Percentiles rank a stretch among this genome's conserved stretches.
Conservation (phyloP, 37 sponge, comb jelly and placozoan genomes). For the Amphimedon queenslandica region DNA sequence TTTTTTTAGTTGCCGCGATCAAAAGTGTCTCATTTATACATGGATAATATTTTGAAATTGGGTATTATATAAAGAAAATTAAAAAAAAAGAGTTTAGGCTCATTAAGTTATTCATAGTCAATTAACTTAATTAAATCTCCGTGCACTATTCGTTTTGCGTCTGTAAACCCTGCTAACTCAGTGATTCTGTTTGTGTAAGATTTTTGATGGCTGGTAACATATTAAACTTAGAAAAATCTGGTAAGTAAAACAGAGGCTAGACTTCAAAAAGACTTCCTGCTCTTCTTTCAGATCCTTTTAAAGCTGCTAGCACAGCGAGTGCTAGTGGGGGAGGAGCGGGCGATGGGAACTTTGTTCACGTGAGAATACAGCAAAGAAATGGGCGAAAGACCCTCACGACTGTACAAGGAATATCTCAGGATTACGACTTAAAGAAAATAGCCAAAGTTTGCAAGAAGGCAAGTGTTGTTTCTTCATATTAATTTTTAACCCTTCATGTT, state of each 20-base stretch:
- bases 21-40: too few relatives aligned
- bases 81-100: too few relatives aligned
- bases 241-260: background rate
- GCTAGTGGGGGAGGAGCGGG: slow-evolving; percentile 39
- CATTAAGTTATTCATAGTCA: too few relatives aligned
- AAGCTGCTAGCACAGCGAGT: too few relatives aligned
- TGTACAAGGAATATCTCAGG: slow-evolving; percentile 92
- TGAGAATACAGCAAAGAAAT: slow-evolving; percentile 98
- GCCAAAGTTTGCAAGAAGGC: slow-evolving; percentile 88
- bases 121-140: too few relatives aligned
- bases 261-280: too few relatives aligned
- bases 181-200: too few relatives aligned
- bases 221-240: background rate
- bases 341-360: slow-evolving; percentile 80
- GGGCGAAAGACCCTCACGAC: slow-evolving; percentile 98
- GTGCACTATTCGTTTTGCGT: too few relatives aligned
- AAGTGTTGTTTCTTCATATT: background rate
- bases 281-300: slow-evolving; percentile 69
- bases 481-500: background rate
- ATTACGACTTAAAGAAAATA: slow-evolving; percentile 93
- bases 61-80: too few relatives aligned
- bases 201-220: background rate
- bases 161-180: too few relatives aligned
- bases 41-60: too few relatives aligned
- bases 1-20: too few relatives aligned